A percentile compares a stretch with the other conserved stretches of the same genome.
Evolutionary conservation across 2,113 vertebrate species (phyloP).

Genomic region (Clarias magur): DNA sequence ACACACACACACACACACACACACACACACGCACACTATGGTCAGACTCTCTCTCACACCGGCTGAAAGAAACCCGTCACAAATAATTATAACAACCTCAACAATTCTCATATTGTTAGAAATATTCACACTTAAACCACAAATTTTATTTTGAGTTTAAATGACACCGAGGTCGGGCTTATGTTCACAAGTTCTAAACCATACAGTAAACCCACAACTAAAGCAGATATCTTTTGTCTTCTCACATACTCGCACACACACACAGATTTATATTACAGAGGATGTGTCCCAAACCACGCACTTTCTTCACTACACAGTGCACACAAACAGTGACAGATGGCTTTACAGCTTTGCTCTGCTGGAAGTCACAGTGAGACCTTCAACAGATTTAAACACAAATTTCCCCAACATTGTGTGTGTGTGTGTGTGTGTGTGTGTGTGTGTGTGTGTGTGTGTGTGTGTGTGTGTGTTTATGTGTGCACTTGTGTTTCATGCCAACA

Average conservation of each 20-base stretch:
- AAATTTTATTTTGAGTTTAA: neutral
- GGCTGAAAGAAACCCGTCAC: neutral
- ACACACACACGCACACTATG: neutral
- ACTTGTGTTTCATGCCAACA: neutral
- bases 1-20: too few relatives aligned
- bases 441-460: constrained; percentile 7
- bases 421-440: neutral
- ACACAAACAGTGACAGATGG: constrained; percentile 21
- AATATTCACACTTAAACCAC: neutral
- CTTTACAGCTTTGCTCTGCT: constrained; percentile 1
- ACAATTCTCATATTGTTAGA: neutral
- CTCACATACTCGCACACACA: constrained; percentile 47
- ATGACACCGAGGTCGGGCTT: neutral
- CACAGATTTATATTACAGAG: neutral
- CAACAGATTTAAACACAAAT: neutral
- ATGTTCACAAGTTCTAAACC: neutral
- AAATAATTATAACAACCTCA: neutral
- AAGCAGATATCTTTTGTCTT: too few relatives aligned
- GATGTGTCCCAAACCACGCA: neutral
- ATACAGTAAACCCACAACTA: neutral
- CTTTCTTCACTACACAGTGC: neutral
- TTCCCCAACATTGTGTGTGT: neutral
- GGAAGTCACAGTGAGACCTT: constrained; percentile 1
- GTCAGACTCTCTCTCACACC: neutral
- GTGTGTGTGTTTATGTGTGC: neutral